These are phyloP conservation scores for Musca vetustissima DNA, from an alignment of 1,140 invertebrate species.

Conservation along the genomic window DNA sequence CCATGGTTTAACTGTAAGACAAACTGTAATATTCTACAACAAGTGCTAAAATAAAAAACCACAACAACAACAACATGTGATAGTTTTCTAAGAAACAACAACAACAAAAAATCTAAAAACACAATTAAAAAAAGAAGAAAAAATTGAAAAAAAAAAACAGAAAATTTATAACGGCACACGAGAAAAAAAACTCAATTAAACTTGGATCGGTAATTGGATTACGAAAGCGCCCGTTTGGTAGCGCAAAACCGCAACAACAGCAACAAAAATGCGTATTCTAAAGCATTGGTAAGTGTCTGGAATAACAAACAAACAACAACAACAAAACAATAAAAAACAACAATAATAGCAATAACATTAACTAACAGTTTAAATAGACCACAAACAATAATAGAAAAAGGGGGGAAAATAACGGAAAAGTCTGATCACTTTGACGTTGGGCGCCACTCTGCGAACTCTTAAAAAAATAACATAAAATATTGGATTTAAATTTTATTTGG, in stretches of 20 bases:
- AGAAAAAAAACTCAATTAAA: conserved; percentile 1
- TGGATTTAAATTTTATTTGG: too few relatives aligned
- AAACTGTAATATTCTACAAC: background rate
- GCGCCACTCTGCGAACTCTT: too few relatives aligned
- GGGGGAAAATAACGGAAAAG: background rate
- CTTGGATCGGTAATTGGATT: background rate
- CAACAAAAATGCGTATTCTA: conserved; percentile 28
- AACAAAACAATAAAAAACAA: too few relatives aligned
- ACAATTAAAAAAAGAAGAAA: background rate
- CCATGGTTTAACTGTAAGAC: background rate
- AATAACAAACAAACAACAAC: too few relatives aligned
- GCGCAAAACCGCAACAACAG: background rate
- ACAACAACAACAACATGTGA: conserved; percentile 4
- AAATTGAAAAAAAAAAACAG: background rate
- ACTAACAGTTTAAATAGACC: too few relatives aligned
- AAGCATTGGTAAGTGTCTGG: conserved; percentile 30
- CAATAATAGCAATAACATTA: too few relatives aligned
- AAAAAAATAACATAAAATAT: too few relatives aligned
- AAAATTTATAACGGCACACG: background rate
- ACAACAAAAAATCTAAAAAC: background rate
- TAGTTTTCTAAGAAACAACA: conserved; percentile 14
- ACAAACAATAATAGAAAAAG: too few relatives aligned
- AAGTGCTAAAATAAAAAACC: background rate
- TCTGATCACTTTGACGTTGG: too few relatives aligned
- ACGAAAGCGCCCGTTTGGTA: background rate